Percentiles rank a stretch among this genome's conserved stretches.
phyloP scores from a whole-genome alignment of 2,113 vertebrate species.

The Taxidea taxus region DNA sequence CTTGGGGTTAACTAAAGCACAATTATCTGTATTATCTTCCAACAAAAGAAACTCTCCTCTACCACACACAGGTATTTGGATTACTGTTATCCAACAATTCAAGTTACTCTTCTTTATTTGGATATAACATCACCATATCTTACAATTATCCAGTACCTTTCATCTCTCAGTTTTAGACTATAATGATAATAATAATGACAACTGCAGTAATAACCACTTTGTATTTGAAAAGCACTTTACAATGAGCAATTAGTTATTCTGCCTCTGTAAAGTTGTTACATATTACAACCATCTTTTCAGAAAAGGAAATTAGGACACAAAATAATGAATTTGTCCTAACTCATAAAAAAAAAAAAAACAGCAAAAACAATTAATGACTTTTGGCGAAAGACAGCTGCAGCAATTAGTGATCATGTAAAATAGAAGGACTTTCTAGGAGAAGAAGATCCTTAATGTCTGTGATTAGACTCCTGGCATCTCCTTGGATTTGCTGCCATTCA shows the following conservation, averaged over 20 bases:
- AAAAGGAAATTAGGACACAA: slow-evolving; percentile 29
- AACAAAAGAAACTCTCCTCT: slow-evolving; percentile 42
- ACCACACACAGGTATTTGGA: not conserved
- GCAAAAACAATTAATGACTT: not conserved
- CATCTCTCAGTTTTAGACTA: slow-evolving; percentile 44
- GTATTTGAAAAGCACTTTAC: slow-evolving; percentile 53
- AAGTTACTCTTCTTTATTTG: slow-evolving; percentile 51
- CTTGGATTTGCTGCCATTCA: not conserved
- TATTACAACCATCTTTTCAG: slow-evolving; percentile 28
- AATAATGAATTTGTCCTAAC: slow-evolving; percentile 46
- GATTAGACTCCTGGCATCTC: not conserved
- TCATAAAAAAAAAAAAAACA: not conserved
- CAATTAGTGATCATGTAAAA: not conserved
- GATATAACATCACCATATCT: not conserved
- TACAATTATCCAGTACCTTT: slow-evolving; percentile 54
- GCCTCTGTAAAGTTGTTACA: not conserved
- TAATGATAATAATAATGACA: slow-evolving; percentile 48
- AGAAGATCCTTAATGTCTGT: not conserved
- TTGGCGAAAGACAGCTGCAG: not conserved
- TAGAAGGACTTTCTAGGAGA: not conserved
- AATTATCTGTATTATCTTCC: slow-evolving; percentile 43
- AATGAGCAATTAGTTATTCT: slow-evolving; percentile 56
- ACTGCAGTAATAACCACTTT: slow-evolving; percentile 48
- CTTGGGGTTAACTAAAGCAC: slow-evolving; percentile 30
- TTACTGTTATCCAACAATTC: slow-evolving; percentile 45